Conservation (phyloP, 2,888 invertebrate genomes). For the Drosophila nr. perissopoda region DNA sequence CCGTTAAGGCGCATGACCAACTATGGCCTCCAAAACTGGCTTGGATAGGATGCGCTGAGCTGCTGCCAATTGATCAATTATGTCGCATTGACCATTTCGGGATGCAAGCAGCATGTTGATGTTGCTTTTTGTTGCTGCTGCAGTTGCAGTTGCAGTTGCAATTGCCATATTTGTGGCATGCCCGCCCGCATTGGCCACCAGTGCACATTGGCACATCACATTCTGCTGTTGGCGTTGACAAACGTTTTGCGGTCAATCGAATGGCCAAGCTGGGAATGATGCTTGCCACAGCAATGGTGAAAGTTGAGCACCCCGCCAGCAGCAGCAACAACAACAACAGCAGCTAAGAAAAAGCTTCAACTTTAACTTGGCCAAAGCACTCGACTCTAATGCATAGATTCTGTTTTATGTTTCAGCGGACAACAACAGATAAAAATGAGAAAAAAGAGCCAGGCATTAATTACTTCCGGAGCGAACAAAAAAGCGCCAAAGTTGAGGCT, state of each 20-base stretch:
- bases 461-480: constrained; percentile 77
- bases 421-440: constrained; percentile 23
- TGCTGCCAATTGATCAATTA: constrained; percentile 69
- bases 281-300: constrained; percentile 50
- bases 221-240: constrained; percentile 52
- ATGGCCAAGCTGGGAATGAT: constrained; percentile 49
- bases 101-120: constrained; percentile 32
- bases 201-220: constrained; percentile 66
- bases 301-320: constrained; percentile 43
- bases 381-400: constrained; percentile 71
- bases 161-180: constrained; percentile 55
- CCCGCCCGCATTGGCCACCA: constrained; percentile 67
- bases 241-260: constrained; percentile 70
- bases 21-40: constrained; percentile 45
- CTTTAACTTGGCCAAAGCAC: constrained; percentile 27
- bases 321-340: background rate
- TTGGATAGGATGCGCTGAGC: constrained; percentile 47
- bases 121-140: constrained; percentile 20
- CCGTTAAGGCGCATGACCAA: constrained; percentile 48
- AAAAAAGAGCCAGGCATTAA: constrained; percentile 62
- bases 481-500: constrained; percentile 41
- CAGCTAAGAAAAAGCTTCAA: constrained; percentile 13
- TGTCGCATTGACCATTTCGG: constrained; percentile 61
- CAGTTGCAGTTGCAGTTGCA: constrained; percentile 33
- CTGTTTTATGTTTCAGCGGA: constrained; percentile 66